Base-by-base conservation (phyloP, 2,888 invertebrate species). In the Steinernema hermaphroditum region DNA sequence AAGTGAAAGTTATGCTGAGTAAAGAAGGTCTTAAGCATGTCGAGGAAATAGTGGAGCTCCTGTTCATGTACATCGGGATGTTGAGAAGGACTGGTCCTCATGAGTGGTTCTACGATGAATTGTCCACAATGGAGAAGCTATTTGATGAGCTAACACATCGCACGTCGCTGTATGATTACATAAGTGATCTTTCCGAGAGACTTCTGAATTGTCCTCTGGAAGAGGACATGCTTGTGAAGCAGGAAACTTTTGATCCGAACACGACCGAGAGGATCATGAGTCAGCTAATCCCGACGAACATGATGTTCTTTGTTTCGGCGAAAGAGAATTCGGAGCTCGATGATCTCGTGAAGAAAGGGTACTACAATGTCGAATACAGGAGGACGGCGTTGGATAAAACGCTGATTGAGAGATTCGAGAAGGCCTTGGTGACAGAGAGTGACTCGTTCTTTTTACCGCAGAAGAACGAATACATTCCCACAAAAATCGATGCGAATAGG, bases 41-140 rank as follows among this genome's bases (percentile, higher is more conserved):
- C 0, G 93, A 97, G 84, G 94, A 96, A 81, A 94, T 97, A 82
- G 90, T 96, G 0, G 89, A 90, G 6, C 77, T 88, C 73, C 84
- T 87, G 29, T 89, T 88, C 81, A 90, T 94, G 91, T 96, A 96
- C 88, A 90, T 96, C 71, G 91, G 91, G 75, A 91, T 96, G 92
- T 85, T 97, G 75, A 91, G 91, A 62, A 87, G 89, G 9, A 89
- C 90, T 72, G 92, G 92, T 0, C 92, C 94, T 0, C 90, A 93
- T 85, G 90, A 92, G 81, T 94, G 96, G 94, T 91, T 97, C 77
- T 94, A 93, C 89, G 92, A 95, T 75, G 97, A 98, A 88, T 93
- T 46, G 9, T 19, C 4, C 9, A n/a, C 6, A 4, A 19, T 46
- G 46, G 46, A 46, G n/a, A 16, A 16, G 16, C 16, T 41, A 41